Base-by-base conservation (phyloP, 2,888 invertebrate species). In the Eurois occulta region DNA sequence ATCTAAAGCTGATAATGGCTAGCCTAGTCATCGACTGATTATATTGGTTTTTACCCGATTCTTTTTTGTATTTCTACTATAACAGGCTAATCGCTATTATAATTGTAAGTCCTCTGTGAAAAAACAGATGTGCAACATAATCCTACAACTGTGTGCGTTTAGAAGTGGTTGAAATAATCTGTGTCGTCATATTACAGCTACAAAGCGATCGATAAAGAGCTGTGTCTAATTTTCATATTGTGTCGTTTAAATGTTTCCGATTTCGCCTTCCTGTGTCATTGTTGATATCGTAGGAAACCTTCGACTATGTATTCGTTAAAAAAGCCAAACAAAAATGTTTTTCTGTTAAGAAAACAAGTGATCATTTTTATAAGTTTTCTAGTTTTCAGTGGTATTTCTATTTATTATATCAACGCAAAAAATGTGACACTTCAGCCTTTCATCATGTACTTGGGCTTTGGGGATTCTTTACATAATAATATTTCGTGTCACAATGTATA, bases 161-260 rank as follows among this genome's bases (percentile, higher is more conserved):
- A 38, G 10, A 72, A 55, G 58, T 58, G 28, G 65, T 52, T 35
- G 32, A 13, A 55, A 35, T 46, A 78, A 85, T 85, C 77, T 58
- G 60, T 68, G 66, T 72, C 43, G 70, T 78, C 76, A 64, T 84
- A 74, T 81, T 73, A 64, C 11, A 68, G 68, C 58, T 75, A 78
- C 79, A 80, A 73, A 43, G 35, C 32, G 35, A 71, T 71, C 13
- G 46, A 41, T 41, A 60, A 32, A 70, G 52, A 77, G 76, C 58
- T 4, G 11, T 67, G 74, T 80, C 83, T 52, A 43, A 55, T 32
- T 48, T 41, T 38, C 77, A 79, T 81, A 81, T 75, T 58, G 65
- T 58, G 28, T 35, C 32, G 41, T 16, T 73, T 77, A 77, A 81
- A 81, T 75, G 52, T 24, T 75, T 72, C 32, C 43, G 16, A 2